These are phyloP conservation scores for Phaonia tiefii DNA, from an alignment of 2,888 invertebrate species.

Conservation along the genomic window DNA sequence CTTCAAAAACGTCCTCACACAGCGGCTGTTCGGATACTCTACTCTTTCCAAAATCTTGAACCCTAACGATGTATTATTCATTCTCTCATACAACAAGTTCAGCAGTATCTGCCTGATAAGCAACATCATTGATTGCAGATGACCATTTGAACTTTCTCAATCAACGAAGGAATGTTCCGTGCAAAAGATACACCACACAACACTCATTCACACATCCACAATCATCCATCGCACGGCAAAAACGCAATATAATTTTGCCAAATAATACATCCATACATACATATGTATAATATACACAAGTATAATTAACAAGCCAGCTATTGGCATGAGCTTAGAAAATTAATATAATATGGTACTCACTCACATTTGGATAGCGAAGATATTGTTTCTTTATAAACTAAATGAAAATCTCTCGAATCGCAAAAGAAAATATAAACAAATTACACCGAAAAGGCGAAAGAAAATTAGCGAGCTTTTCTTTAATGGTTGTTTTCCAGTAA, in stretches of 20 bases:
- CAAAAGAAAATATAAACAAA: slow-evolving; percentile 15
- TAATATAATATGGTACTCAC: too few relatives aligned
- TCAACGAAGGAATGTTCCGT: slow-evolving; percentile 10
- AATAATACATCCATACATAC: not conserved
- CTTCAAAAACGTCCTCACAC: too few relatives aligned
- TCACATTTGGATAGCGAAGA: too few relatives aligned
- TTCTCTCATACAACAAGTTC: too few relatives aligned
- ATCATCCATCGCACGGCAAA: not conserved
- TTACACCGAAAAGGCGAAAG: slow-evolving; percentile 8
- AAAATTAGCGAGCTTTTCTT: slow-evolving; percentile 61
- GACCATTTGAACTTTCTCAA: too few relatives aligned
- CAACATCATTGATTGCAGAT: too few relatives aligned
- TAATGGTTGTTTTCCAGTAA: slow-evolving; percentile 65
- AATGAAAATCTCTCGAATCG: not conserved
- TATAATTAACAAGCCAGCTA: not conserved
- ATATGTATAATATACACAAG: not conserved
- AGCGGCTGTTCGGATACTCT: too few relatives aligned
- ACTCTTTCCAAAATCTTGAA: too few relatives aligned
- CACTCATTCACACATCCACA: not conserved
- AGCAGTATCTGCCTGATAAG: too few relatives aligned
- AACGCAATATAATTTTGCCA: slow-evolving; percentile 31
- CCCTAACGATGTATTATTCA: too few relatives aligned
- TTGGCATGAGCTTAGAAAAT: too few relatives aligned
- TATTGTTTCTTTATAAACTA: not conserved
- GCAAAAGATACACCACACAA: slow-evolving; percentile 1